A percentile compares a stretch with the other conserved stretches of the same genome.
These are phyloP conservation scores for Odontocolon sp. DNA, from an alignment of 2,888 invertebrate genomes.

Conservation along the genomic window DNA sequence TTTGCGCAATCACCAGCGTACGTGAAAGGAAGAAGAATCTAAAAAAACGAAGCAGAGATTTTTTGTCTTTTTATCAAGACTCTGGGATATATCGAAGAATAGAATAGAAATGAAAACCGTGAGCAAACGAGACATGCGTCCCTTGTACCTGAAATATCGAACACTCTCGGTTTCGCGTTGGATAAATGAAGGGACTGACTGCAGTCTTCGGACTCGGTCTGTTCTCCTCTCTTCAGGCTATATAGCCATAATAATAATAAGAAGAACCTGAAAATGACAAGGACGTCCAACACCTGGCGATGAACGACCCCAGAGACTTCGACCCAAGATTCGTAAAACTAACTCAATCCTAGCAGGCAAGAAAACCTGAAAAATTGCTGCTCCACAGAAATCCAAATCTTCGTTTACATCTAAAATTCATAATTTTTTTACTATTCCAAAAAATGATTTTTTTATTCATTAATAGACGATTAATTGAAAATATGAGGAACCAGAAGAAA, in stretches of 20 bases:
- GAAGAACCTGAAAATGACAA: conserved; percentile 37
- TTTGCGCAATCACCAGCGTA: not conserved
- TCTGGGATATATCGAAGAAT: not conserved
- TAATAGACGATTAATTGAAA: no score
- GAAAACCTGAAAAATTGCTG: not conserved
- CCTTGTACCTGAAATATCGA: not conserved
- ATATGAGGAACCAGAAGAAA: no score
- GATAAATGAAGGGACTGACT: not conserved
- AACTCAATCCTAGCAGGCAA: conserved; percentile 40
- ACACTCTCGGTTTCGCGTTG: not conserved
- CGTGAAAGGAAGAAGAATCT: not conserved
- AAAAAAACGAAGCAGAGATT: not conserved
- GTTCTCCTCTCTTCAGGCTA: not conserved
- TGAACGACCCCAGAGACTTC: conserved; percentile 28
- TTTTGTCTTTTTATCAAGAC: not conserved
- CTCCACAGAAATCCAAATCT: no score
- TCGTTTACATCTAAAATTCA: no score
- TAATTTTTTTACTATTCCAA: no score
- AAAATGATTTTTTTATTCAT: no score
- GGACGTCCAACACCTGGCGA: conserved; percentile 56
- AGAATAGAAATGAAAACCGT: not conserved
- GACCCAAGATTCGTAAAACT: conserved; percentile 39
- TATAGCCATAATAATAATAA: not conserved
- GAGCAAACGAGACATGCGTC: conserved; percentile 3
- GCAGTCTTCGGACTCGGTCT: not conserved